These are phyloP conservation scores for Anguilla obscura DNA, from an alignment of 2,797 vertebrate genomes.

Conservation along the genomic window DNA sequence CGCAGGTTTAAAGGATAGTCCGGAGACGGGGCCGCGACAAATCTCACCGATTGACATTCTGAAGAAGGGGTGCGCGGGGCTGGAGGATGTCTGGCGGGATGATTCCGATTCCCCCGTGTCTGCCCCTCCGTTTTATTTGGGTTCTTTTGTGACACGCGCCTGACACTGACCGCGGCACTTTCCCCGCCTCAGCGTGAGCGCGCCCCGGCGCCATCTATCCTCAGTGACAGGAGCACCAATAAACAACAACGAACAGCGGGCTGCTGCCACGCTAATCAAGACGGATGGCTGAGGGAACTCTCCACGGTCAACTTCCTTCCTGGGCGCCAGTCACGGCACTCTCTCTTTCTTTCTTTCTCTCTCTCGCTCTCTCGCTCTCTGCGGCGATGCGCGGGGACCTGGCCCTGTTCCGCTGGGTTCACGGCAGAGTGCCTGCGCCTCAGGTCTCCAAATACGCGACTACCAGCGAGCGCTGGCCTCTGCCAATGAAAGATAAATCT, in stretches of 20 bases:
- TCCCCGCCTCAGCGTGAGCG: background rate
- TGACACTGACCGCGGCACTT: background rate
- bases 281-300: conserved; percentile 23
- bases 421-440: background rate
- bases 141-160: background rate
- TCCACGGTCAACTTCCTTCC: background rate
- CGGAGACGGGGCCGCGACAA: background rate
- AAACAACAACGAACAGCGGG: conserved; percentile 1
- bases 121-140: background rate
- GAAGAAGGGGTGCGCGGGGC: background rate
- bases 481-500: background rate
- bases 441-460: background rate
- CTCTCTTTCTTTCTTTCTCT: background rate
- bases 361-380: background rate
- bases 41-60: background rate
- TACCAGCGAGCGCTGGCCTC: background rate
- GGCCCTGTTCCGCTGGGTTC: background rate
- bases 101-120: background rate
- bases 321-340: conserved; percentile 15
- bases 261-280: conserved; percentile 8
- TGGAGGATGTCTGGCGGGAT: background rate
- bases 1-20: background rate
- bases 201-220: background rate
- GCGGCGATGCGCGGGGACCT: background rate
- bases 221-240: conserved; percentile 1